Percentiles rank a stretch among this genome's conserved stretches.
phyloP scores from a whole-genome alignment of 2,113 vertebrate genomes.

The Amphiprion ocellaris region DNA sequence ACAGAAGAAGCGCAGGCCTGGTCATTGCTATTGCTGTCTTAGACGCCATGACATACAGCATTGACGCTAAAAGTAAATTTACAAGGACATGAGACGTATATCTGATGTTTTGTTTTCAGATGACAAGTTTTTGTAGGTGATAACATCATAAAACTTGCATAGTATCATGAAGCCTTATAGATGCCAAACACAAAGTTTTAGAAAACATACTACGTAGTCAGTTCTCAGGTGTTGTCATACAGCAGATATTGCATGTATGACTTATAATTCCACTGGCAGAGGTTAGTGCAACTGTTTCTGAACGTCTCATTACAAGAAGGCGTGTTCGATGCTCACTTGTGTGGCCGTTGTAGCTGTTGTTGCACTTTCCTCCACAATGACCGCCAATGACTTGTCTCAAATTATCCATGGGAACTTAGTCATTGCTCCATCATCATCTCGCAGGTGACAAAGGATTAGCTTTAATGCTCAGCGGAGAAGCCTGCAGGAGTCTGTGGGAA shows the following conservation, averaged over 20 bases:
- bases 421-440: constrained; percentile 45
- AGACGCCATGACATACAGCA: background rate
- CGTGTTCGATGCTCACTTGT: background rate
- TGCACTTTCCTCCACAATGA: constrained; percentile 40
- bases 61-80: background rate
- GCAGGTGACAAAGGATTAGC: constrained; percentile 74
- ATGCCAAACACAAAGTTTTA: too few species aligned
- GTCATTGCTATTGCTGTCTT: constrained; percentile 1
- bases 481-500: constrained; percentile 82
- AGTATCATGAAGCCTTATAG: background rate
- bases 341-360: background rate
- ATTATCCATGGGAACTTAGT: constrained; percentile 63
- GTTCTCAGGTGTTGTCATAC: background rate
- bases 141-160: background rate
- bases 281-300: background rate
- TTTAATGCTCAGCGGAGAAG: constrained; percentile 64
- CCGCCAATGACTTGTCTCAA: constrained; percentile 61
- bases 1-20: background rate
- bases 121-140: background rate
- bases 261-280: background rate
- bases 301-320: background rate
- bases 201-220: background rate
- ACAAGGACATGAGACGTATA: too few species aligned
- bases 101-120: constrained; percentile 4
- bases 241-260: background rate